These are phyloP conservation scores for Bos indicus DNA, from an alignment of 2,113 vertebrate genomes.

Conservation along the genomic window DNA sequence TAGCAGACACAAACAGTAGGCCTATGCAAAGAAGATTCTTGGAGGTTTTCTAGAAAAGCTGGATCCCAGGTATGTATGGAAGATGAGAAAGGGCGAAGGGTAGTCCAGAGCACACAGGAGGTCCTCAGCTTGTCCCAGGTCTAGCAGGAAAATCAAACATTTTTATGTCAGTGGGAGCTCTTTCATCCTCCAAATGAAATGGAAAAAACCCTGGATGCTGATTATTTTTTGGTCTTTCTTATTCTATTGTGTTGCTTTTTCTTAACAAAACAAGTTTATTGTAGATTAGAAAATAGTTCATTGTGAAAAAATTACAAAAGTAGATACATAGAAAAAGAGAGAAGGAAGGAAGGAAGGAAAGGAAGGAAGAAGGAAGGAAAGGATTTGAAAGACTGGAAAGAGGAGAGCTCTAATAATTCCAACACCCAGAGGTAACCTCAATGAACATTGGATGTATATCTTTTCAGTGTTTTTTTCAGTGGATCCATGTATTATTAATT, in stretches of 20 bases:
- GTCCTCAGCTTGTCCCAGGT: neutral
- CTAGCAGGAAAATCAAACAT: neutral
- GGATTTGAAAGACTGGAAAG: neutral
- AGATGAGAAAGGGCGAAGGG: neutral
- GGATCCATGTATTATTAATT: neutral
- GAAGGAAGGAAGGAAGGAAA: neutral
- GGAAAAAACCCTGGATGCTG: neutral
- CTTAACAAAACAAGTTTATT: neutral
- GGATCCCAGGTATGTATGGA: neutral
- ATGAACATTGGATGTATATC: neutral
- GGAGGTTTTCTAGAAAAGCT: neutral
- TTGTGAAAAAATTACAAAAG: neutral
- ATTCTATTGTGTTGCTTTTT: neutral
- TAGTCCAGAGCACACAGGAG: neutral
- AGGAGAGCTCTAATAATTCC: neutral
- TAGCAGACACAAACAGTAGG: neutral
- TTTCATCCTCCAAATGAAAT: neutral
- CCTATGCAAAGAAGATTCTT: neutral
- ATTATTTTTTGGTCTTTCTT: neutral
- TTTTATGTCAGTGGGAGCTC: neutral
- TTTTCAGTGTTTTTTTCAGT: neutral
- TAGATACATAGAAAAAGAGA: neutral
- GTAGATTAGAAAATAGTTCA: neutral
- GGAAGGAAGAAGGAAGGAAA: neutral
- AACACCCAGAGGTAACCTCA: neutral